These are phyloP conservation scores for Calliphora vicina DNA, from an alignment of 1,140 invertebrate genomes.

Conservation along the genomic window DNA sequence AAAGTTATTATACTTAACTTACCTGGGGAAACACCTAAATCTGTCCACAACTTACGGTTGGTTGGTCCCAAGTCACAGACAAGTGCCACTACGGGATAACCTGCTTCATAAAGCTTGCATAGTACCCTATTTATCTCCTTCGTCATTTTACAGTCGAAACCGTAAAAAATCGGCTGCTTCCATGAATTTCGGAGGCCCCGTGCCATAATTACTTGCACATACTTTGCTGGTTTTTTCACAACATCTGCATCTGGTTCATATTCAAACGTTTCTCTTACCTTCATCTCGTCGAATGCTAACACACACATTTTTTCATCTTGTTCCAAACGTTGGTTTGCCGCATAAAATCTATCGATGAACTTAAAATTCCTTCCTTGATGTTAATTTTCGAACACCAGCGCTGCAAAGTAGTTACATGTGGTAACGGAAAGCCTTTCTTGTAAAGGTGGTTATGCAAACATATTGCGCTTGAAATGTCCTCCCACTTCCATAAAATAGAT, in stretches of 20 bases:
- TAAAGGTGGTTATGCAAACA: constrained; percentile 11
- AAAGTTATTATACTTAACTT: background rate
- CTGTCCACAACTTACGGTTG: constrained; percentile 23
- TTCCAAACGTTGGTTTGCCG: too few relatives aligned
- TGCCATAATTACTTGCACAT: constrained; percentile 39
- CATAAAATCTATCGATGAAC: background rate
- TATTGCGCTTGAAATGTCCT: background rate
- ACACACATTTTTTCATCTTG: constrained; percentile 8
- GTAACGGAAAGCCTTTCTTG: background rate
- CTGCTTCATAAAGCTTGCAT: background rate
- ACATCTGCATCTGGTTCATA: background rate
- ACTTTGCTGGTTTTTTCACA: constrained; percentile 5
- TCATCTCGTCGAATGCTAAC: background rate
- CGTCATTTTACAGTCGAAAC: constrained; percentile 51
- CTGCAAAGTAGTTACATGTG: background rate
- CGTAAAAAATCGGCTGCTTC: constrained; percentile 57
- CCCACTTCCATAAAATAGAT: background rate
- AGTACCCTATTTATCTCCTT: background rate
- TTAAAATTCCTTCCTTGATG: background rate
- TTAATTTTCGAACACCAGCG: background rate
- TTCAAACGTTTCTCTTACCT: background rate
- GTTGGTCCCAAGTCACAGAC: constrained; percentile 1
- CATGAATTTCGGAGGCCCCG: constrained; percentile 47
- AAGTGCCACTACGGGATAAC: background rate
- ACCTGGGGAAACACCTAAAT: constrained; percentile 6